Base-by-base conservation (phyloP, 1,140 invertebrate genomes). In the Triops longicaudatus region DNA sequence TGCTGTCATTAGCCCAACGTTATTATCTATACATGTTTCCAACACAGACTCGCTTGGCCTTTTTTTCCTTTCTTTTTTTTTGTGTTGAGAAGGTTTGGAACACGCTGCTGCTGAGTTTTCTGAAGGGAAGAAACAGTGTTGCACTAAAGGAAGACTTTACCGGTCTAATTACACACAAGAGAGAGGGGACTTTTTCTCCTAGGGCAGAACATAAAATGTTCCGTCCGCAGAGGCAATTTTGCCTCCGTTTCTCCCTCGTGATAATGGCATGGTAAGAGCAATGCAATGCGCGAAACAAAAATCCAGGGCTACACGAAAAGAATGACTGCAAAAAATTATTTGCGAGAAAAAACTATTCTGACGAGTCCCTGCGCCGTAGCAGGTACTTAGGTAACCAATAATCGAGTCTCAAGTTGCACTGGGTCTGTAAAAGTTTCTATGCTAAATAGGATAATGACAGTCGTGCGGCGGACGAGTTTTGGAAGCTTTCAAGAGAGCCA, bases 161-260 rank as follows among this genome's bases (percentile, higher is more conserved):
- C 50, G 50, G 50, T 63, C 50, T 63, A 63, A 63, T 63, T 63
- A 63, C 22, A 63, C 50, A 63, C 50, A 63, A 63, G 50, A 63
- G 50, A 63, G 50, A 63, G n/a, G 22, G 50, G 50, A 22, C 14
- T 22, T 63, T 22, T 63, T 63, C 50, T 63, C 50, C 50, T 22
- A 63, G 50, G 50, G 50, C 50, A 63, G 50, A 63, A 63, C n/a
- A 63, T 63, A 63, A 63, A 63, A 63, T 63, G 50, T 63, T 63
- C 17, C 22, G 50, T 63, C 22, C 50, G 50, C 50, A 12, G 50
- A 63, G 50, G 50, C 50, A 63, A 14, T 63, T 7, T 63, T 63
- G 50, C 50, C 50, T 63, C 31, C 31, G 31, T 63, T 17, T 63
- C 17, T 14, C n/a, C 14, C 50, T 22, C 50, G 22, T 63, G 50